These are phyloP conservation scores for Meghimatium bilineatum DNA, from an alignment of 2,888 invertebrate species.

Conservation along the genomic window DNA sequence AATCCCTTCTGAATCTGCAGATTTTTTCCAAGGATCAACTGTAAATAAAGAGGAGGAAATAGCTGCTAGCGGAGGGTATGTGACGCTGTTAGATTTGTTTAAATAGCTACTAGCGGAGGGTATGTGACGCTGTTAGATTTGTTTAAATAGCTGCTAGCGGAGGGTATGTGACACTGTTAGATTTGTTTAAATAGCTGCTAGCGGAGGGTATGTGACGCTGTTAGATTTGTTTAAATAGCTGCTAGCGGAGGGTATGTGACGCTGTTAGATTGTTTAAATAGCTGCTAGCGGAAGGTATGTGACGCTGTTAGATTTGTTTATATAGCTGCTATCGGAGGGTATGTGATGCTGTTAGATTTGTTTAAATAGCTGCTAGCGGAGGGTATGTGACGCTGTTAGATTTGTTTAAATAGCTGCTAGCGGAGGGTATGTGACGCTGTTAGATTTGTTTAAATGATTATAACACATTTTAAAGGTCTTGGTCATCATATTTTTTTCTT, in stretches of 20 bases:
- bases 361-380: constrained; percentile 38
- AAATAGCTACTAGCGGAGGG: constrained; percentile 42
- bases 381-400: constrained; percentile 28
- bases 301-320: no score
- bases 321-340: no score
- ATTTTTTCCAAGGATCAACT: not conserved
- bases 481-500: no score
- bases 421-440: constrained; percentile 36
- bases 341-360: no score
- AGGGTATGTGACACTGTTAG: constrained; percentile 29
- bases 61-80: constrained; percentile 47
- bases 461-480: no score
- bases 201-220: no score
- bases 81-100: not conserved
- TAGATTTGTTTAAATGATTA: no score
- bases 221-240: no score
- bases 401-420: constrained; percentile 28
- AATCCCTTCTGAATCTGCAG: constrained; percentile 44
- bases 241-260: no score
- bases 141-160: constrained; percentile 37
- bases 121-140: not conserved
- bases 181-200: constrained; percentile 15
- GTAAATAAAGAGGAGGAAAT: constrained; percentile 35
- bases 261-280: no score
- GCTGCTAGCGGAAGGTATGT: no score